Evolutionary conservation across 2,797 vertebrate genomes (phyloP), one percentile per base, ranked within the genome.

Genomic region (Merluccius polli): DNA sequence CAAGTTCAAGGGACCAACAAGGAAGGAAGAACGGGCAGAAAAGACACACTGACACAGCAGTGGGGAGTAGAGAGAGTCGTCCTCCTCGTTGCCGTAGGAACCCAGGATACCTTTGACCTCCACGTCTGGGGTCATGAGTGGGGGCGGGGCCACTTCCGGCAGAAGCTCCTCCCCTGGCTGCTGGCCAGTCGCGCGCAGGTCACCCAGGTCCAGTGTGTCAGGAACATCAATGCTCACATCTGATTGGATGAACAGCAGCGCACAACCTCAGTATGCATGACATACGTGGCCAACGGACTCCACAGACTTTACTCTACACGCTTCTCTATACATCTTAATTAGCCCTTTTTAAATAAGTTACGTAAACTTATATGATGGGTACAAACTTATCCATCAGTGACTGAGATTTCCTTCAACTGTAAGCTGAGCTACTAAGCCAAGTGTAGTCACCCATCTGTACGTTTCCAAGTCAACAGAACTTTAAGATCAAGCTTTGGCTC

Each of bases 31-130:
- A 85, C 83, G 85, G 87, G 87, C 91, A 89, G 75, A 87, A 92
- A 95, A 96, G 95, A 97, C 93, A 95, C 96, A 99, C 97, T 99
- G 97, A 99, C 97, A 99, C 95, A 95, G 93, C 92, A 95, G 94
- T 92, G 97, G 97, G 95, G 98, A 99, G 97, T 97, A 98, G 96
- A 98, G 98, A 79, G 97, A 99, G 96, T 99, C 97, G 95, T 99
- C 97, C 92, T 98, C 98, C 91, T 99, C 97, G 96, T 96, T 98
- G 96, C 97, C 96, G 93, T 98, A 96, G 96, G 92, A 98, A 96
- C 98, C 97, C 96, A 98, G 97, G 97, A 97, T 99, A 99, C 97
- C 97, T 99, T 98, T 99, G 95, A 98, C 97, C 95, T 99, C 98
- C 93, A 94, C 92, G 35, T 99, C 98, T 89, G 98, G 97, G 89